Evolutionary conservation across 2,797 vertebrate species (phyloP).

Genomic region (Zalophus californianus): DNA sequence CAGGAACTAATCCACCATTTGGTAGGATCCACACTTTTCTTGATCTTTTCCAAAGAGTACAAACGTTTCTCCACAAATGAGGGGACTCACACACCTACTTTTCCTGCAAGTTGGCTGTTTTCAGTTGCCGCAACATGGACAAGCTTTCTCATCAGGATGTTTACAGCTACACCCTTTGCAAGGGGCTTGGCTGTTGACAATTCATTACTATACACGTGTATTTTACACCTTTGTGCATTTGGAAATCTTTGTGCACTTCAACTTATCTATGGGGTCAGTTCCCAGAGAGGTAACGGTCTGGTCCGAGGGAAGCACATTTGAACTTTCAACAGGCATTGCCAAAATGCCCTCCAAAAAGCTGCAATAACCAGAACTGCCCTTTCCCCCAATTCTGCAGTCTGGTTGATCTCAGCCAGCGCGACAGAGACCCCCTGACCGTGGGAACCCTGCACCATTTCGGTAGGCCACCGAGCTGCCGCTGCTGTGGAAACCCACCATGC

Average conservation of each 20-base stretch:
- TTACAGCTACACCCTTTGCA: not conserved
- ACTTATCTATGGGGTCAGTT: not conserved
- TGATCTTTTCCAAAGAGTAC: not conserved
- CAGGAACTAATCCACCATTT: not conserved
- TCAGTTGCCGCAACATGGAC: no score
- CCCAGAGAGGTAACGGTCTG: not conserved
- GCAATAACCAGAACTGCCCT: not conserved
- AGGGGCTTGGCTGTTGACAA: not conserved
- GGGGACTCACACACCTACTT: not conserved
- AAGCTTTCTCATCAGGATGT: not conserved
- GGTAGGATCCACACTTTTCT: not conserved
- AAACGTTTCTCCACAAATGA: not conserved
- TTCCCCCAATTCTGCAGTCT: not conserved
- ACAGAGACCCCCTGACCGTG: not conserved
- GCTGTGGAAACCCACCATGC: not conserved
- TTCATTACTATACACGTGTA: rapidly evolving
- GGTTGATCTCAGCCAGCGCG: not conserved
- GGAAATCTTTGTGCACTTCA: not conserved
- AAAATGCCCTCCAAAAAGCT: not conserved
- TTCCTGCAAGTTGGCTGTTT: not conserved
- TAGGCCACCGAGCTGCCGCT: no score
- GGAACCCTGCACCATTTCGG: not conserved
- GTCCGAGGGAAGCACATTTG: not conserved
- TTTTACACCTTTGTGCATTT: rapidly evolving
- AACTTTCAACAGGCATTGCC: not conserved